Evolutionary conservation across 2,113 vertebrate species (phyloP).

Genomic region (Madoqua kirkii): DNA sequence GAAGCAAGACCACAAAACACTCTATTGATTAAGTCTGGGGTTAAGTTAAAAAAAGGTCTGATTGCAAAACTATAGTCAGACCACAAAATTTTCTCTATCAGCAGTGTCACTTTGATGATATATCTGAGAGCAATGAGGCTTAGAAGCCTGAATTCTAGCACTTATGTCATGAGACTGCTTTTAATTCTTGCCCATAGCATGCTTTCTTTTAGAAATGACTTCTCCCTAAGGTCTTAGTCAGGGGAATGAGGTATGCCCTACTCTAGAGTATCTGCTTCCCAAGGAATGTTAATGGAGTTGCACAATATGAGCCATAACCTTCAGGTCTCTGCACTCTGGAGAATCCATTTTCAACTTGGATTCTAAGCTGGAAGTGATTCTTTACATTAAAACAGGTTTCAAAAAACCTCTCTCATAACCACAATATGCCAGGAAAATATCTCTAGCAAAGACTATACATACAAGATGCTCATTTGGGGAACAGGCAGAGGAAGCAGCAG

Average conservation of each 20-base stretch:
- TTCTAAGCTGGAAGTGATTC: background rate
- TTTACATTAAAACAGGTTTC: background rate
- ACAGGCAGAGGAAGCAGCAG: background rate
- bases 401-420: background rate
- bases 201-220: slow-evolving; percentile 2
- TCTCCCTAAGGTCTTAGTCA: background rate
- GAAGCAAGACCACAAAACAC: background rate
- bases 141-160: slow-evolving; percentile 35
- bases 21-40: background rate
- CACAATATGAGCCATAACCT: background rate
- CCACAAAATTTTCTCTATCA: background rate
- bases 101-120: background rate
- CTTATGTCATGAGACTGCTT: background rate
- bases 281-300: slow-evolving; percentile 22
- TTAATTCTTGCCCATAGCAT: slow-evolving; percentile 22
- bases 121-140: background rate
- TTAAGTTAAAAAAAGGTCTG: background rate
- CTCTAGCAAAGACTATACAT: background rate
- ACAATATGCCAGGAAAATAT: background rate
- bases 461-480: background rate
- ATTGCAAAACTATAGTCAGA: background rate
- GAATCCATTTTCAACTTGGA: slow-evolving; percentile 39
- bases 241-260: background rate
- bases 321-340: background rate
- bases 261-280: background rate